Evolutionary conservation across 1,140 invertebrate genomes (phyloP).

Genomic region (Ganaspis sp.): DNA sequence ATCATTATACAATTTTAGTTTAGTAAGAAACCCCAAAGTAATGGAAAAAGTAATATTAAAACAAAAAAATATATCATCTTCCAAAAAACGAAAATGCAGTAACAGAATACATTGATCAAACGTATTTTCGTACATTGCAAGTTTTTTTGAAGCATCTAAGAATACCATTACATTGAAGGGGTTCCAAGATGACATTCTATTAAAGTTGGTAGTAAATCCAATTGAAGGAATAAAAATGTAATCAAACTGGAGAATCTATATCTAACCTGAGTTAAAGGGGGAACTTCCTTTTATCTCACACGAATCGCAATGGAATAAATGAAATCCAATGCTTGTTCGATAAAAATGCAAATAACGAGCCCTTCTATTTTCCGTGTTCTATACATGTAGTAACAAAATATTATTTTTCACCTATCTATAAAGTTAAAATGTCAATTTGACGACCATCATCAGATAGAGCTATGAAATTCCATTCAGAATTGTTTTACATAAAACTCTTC

Average conservation of each 20-base stretch:
- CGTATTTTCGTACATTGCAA: not conserved
- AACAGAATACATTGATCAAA: not conserved
- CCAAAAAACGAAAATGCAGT: no score
- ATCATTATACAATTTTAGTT: no score
- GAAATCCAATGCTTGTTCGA: conserved; percentile 44
- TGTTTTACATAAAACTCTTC: no score
- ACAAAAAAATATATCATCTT: no score
- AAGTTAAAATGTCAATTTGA: not conserved
- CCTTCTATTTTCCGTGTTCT: not conserved
- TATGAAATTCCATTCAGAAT: no score
- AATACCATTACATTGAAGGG: not conserved
- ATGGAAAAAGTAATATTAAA: no score
- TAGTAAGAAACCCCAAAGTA: no score
- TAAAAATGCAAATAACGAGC: conserved; percentile 45
- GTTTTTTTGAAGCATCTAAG: not conserved
- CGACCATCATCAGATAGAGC: no score
- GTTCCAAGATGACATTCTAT: not conserved
- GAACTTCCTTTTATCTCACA: not conserved
- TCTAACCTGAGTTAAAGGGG: conserved; percentile 1
- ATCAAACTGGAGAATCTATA: not conserved
- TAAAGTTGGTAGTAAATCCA: not conserved
- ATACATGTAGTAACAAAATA: not conserved
- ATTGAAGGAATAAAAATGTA: conserved; percentile 10
- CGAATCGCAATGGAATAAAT: conserved; percentile 4
- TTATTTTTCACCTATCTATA: not conserved